Evolutionary conservation across 2,113 vertebrate species (phyloP).

Genomic region (Caracal caracal): DNA sequence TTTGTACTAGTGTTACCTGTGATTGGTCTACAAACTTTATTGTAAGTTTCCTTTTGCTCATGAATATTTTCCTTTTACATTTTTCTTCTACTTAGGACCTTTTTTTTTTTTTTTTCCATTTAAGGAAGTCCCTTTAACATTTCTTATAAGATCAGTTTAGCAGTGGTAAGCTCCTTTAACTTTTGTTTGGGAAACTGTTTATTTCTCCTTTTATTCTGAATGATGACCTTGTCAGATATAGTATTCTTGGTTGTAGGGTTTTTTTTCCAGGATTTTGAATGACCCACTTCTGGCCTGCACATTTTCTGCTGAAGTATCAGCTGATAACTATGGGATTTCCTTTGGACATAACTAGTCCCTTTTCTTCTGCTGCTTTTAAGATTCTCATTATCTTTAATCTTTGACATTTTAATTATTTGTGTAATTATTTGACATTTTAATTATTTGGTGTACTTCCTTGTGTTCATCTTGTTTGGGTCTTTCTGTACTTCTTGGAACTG

Average conservation of each 20-base stretch:
- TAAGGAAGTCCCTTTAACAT: neutral
- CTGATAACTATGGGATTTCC: neutral
- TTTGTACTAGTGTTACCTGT: neutral
- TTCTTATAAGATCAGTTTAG: neutral
- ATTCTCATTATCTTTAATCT: neutral
- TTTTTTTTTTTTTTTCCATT: neutral
- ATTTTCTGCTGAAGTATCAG: neutral
- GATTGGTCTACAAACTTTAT: neutral
- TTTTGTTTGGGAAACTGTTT: neutral
- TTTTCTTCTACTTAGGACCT: neutral
- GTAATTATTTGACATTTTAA: neutral
- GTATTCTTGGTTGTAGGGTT: neutral
- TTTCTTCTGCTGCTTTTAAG: neutral
- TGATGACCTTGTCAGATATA: neutral
- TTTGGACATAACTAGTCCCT: neutral
- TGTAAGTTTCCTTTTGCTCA: neutral
- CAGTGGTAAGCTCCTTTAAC: neutral
- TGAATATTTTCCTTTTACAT: neutral
- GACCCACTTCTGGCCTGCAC: neutral
- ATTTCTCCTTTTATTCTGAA: neutral
- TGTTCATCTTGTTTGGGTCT: neutral
- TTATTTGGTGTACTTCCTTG: neutral
- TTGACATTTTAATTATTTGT: neutral
- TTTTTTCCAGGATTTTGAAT: neutral
- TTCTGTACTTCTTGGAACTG: neutral